A percentile compares a stretch with the other conserved stretches of the same genome.
phyloP scores from a whole-genome alignment of 2,888 invertebrate species.

The Pteria penguin region DNA sequence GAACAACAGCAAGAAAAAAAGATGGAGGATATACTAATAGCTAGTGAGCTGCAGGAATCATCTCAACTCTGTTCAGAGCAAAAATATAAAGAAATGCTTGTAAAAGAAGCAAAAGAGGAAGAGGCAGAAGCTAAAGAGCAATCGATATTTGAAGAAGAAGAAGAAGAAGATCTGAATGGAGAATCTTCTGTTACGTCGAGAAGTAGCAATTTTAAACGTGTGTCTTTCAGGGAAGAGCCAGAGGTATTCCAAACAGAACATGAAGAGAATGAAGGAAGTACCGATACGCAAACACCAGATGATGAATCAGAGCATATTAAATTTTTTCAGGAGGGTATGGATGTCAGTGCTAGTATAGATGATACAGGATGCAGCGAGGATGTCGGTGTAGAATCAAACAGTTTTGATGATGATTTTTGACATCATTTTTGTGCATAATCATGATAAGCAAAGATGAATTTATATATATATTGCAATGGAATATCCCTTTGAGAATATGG shows the following conservation, averaged over 20 bases:
- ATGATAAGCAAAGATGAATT: too few species aligned
- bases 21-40: too few species aligned
- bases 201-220: constrained; percentile 53
- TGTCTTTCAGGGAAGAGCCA: constrained; percentile 63
- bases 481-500: too few species aligned
- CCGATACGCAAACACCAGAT: constrained; percentile 60
- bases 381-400: neutral
- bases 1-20: too few species aligned
- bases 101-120: neutral
- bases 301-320: constrained; percentile 15
- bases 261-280: constrained; percentile 48
- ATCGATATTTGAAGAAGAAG: constrained; percentile 27
- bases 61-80: too few species aligned
- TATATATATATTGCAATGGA: too few species aligned
- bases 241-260: constrained; percentile 51
- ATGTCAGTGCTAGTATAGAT: neutral
- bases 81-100: neutral
- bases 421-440: too few species aligned
- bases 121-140: constrained; percentile 46
- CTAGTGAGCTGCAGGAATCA: too few species aligned
- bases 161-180: constrained; percentile 4
- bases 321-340: neutral
- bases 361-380: neutral
- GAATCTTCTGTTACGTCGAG: constrained; percentile 28
- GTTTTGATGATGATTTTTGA: neutral